Percentiles rank a stretch among this genome's conserved stretches.
phyloP scores from a whole-genome alignment of 2,888 invertebrate genomes.

The Phlogophora meticulosa region DNA sequence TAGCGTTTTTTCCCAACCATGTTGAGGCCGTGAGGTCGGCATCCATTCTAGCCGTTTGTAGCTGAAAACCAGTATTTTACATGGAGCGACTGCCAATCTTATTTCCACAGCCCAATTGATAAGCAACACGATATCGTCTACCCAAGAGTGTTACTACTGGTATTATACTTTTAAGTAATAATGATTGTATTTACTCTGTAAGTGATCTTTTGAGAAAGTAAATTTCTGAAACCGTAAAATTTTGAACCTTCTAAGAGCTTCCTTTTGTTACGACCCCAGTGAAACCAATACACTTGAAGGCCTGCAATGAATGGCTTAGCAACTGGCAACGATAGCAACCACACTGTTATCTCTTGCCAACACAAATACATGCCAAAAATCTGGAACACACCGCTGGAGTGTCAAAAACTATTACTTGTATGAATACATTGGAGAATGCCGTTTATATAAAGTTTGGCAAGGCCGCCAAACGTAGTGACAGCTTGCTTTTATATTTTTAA shows the following conservation, averaged over 20 bases:
- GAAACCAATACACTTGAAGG: slow-evolving; percentile 8
- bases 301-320: slow-evolving; percentile 14
- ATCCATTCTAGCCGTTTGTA: too few relatives aligned
- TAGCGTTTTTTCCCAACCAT: too few relatives aligned
- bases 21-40: too few relatives aligned
- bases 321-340: slow-evolving; percentile 22
- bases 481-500: slow-evolving; percentile 11
- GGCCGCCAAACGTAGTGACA: slow-evolving; percentile 2
- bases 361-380: slow-evolving; percentile 45
- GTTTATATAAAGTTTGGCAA: slow-evolving; percentile 38
- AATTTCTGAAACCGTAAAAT: neutral
- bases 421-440: slow-evolving; percentile 45
- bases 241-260: neutral
- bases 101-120: too few relatives aligned
- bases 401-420: slow-evolving; percentile 46
- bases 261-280: neutral
- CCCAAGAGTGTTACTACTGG: too few relatives aligned
- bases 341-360: slow-evolving; percentile 37
- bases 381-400: slow-evolving; percentile 4
- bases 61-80: too few relatives aligned
- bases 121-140: too few relatives aligned
- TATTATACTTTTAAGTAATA: too few relatives aligned
- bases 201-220: too few relatives aligned
- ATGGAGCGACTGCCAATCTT: too few relatives aligned
- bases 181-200: too few relatives aligned